Evolutionary conservation across 2,797 vertebrate species (phyloP), one percentile per base, ranked within the genome.

Genomic region (Myripristis murdjan): DNA sequence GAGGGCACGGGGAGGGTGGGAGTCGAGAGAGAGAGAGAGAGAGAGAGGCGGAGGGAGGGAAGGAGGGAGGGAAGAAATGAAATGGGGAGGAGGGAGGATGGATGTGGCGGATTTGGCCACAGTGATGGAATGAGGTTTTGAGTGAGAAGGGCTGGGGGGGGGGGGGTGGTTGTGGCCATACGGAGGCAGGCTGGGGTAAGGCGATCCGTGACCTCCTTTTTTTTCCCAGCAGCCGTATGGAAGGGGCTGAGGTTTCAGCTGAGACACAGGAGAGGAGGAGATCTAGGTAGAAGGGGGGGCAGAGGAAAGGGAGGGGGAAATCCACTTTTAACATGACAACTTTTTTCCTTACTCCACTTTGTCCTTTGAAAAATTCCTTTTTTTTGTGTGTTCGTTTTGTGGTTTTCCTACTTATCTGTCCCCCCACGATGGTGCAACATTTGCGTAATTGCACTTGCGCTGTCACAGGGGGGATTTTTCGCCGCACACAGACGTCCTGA

Each of bases 51-150:
- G 15, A 41, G 12, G 69, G 22, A 23, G 67, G 58, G 55, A 51
- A 46, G 79, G 73, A 43, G 67, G 44, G 63, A 35, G 80, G 70
- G 77, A 52, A 71, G 67, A 52, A 72, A 62, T 49, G 48, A 53
- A 74, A 57, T 15, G 10, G 24, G 56, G 47, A 15, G 15, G 35
- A 10, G 69, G 22, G 61, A 24, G 64, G 52, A 10, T 24, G 70
- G 70, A 72, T 46, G 77, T 81, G 80, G 83, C 3, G 28, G 73
- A 70, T 76, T 90, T 88, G 79, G 79, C 79, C 41, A 20, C 68
- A 86, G 88, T 89, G 87, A 89, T 87, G 91, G 86, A 92, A 91
- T 92, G 90, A 89, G 82, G 73, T 72, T 91, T 81, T 75, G 79
- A 88, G 79, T 65, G 80, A 82, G 83, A 60, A 59, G 69, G 82